Evolutionary conservation across 1,140 invertebrate species (phyloP).

Genomic region (Pogonus chalceus): DNA sequence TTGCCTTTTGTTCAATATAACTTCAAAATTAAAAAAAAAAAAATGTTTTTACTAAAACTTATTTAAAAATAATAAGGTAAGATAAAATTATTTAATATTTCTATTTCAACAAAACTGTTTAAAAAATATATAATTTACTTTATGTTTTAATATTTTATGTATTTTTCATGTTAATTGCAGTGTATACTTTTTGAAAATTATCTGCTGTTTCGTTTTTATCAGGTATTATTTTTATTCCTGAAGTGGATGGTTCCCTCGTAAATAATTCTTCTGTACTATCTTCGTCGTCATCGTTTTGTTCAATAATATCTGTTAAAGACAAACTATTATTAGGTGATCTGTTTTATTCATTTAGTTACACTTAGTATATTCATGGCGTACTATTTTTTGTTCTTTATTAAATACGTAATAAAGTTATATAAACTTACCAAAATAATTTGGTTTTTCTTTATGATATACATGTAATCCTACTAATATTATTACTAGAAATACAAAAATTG

Average conservation of each 20-base stretch:
- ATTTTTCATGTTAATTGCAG: neutral
- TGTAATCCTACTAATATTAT: neutral
- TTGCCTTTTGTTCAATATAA: constrained; percentile 4
- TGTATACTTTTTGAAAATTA: neutral
- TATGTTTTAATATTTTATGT: too few relatives aligned
- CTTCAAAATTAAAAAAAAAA: neutral
- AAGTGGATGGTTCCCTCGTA: neutral
- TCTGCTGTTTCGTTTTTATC: neutral
- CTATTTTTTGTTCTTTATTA: neutral
- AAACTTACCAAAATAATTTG: neutral
- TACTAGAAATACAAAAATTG: neutral
- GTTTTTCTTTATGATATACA: neutral
- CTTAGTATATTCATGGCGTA: too few relatives aligned
- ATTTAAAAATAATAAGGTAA: too few relatives aligned
- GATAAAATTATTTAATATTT: too few relatives aligned
- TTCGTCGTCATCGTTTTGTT: neutral
- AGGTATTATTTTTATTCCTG: neutral
- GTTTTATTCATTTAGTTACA: neutral
- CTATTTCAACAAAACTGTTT: too few relatives aligned
- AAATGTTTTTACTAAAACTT: too few relatives aligned
- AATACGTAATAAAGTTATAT: neutral
- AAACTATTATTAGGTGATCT: neutral
- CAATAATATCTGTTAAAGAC: neutral
- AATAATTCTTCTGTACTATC: constrained; percentile 3
- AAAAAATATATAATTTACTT: too few relatives aligned